A percentile compares a stretch with the other conserved stretches of the same genome.
phyloP scores from a whole-genome alignment of 2,113 vertebrate genomes.

The Sus scrofa region DNA sequence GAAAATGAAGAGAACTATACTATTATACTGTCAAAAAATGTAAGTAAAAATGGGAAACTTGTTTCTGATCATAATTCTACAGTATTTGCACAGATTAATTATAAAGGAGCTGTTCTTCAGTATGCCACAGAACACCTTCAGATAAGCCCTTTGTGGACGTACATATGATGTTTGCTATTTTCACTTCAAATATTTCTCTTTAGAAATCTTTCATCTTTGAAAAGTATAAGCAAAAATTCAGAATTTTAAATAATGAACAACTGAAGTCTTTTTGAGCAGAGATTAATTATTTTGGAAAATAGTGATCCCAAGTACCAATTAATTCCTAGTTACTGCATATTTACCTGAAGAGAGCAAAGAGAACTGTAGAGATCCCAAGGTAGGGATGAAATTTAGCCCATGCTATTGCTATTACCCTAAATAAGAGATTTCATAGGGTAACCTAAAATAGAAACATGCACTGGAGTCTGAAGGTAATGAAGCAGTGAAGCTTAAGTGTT shows the following conservation, averaged over 20 bases:
- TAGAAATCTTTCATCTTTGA: not conserved
- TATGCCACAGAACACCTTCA: not conserved
- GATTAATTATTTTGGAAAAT: conserved; percentile 45
- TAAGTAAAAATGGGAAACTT: not conserved
- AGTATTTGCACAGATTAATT: not conserved
- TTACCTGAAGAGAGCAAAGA: not conserved
- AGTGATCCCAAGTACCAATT: not conserved
- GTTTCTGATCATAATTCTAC: not conserved
- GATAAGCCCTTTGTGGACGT: not conserved
- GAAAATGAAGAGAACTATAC: too few species aligned
- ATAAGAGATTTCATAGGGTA: not conserved
- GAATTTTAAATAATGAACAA: not conserved
- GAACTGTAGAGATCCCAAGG: not conserved
- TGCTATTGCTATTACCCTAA: not conserved
- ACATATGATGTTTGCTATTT: not conserved
- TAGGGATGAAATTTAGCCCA: not conserved
- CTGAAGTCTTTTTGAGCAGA: not conserved
- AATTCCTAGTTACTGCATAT: not conserved
- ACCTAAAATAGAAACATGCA: not conserved
- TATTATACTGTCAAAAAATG: not conserved
- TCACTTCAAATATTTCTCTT: not conserved
- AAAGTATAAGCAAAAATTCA: not conserved
- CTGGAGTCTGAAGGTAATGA: not conserved
- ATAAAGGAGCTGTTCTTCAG: not conserved
- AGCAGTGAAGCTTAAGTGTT: not conserved